A percentile compares a stretch with the other conserved stretches of the same genome.
Conservation (phyloP, 2,113 vertebrate species). For the Pipa parva region DNA sequence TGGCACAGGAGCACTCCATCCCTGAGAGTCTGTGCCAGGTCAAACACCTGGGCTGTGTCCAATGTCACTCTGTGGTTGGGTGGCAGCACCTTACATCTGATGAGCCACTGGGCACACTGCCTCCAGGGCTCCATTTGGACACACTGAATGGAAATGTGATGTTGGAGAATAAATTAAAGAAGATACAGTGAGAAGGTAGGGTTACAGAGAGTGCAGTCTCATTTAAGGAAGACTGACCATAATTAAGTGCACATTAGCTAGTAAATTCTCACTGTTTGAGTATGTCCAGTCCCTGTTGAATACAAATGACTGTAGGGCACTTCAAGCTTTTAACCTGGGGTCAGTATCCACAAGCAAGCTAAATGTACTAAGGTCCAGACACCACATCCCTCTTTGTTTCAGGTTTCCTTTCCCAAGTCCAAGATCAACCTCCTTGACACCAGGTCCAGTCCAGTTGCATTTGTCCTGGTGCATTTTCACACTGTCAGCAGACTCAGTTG, state of each 20-base stretch:
- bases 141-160: too few relatives aligned
- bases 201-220: not conserved
- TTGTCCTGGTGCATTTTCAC: not conserved
- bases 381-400: not conserved
- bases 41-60: constrained; percentile 92
- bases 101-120: constrained; percentile 91
- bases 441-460: too few relatives aligned
- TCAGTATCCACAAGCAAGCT: not conserved
- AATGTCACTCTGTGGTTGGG: constrained; percentile 89
- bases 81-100: constrained; percentile 91
- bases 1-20: constrained; percentile 93
- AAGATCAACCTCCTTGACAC: not conserved
- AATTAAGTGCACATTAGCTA: too few relatives aligned
- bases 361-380: not conserved
- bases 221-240: not conserved
- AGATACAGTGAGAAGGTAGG: not conserved
- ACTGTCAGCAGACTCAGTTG: not conserved
- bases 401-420: not conserved
- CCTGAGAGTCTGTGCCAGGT: constrained; percentile 90
- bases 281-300: too few relatives aligned
- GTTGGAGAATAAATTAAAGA: not conserved
- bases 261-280: too few relatives aligned
- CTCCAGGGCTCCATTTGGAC: constrained; percentile 84
- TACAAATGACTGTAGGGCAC: not conserved
- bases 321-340: not conserved